These are phyloP conservation scores for Canis aureus DNA, from an alignment of 2,113 vertebrate species.

Conservation along the genomic window DNA sequence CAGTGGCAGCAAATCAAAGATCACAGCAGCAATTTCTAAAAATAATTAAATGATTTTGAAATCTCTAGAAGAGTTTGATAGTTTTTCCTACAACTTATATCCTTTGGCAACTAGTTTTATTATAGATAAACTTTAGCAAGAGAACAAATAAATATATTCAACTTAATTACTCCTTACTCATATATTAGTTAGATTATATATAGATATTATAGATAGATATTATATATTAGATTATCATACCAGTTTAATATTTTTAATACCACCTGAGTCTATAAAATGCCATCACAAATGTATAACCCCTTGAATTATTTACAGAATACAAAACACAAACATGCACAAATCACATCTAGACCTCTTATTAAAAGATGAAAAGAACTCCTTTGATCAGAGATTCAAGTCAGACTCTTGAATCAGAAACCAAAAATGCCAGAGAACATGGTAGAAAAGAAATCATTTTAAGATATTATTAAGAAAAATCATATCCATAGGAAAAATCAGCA, in stretches of 20 bases:
- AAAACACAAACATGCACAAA: background rate
- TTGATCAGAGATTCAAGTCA: background rate
- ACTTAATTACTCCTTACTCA: background rate
- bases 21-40: background rate
- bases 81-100: background rate
- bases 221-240: background rate
- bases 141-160: background rate
- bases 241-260: background rate
- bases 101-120: background rate
- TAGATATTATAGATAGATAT: too few species aligned
- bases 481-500: background rate
- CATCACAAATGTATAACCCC: background rate
- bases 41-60: background rate
- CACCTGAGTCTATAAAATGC: background rate
- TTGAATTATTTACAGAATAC: background rate
- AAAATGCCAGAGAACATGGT: background rate
- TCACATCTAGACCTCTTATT: background rate
- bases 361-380: background rate
- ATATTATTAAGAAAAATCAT: constrained; percentile 30
- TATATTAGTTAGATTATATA: background rate
- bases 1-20: background rate
- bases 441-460: background rate
- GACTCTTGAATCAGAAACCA: background rate
- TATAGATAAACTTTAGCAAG: background rate
- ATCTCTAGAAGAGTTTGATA: background rate